Evolutionary conservation across 2,113 vertebrate species (phyloP).

Genomic region (Hassar affinis): DNA sequence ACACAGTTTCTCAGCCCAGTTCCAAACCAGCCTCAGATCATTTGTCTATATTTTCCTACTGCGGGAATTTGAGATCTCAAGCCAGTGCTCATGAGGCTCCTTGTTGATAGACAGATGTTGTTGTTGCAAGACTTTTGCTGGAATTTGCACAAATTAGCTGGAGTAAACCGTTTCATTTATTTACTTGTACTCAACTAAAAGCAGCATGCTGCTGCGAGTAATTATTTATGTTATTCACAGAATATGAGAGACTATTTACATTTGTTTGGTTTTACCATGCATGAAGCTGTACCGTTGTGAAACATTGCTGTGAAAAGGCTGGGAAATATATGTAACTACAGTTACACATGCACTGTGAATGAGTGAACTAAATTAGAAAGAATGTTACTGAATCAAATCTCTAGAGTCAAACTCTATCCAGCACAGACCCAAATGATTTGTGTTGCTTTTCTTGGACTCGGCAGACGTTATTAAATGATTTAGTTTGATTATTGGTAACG

Average conservation of each 20-base stretch:
- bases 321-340: slow-evolving; percentile 4
- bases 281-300: background rate
- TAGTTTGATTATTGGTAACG: slow-evolving; percentile 65
- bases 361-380: slow-evolving; percentile 26
- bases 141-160: slow-evolving; percentile 19
- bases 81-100: background rate
- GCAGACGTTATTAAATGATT: slow-evolving; percentile 53
- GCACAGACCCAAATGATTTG: slow-evolving; percentile 55
- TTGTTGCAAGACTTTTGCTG: background rate
- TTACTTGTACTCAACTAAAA: background rate
- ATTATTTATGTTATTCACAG: slow-evolving; percentile 3
- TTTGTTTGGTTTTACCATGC: background rate
- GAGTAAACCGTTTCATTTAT: background rate
- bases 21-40: background rate
- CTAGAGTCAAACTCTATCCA: slow-evolving; percentile 55
- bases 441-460: slow-evolving; percentile 66
- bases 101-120: slow-evolving; percentile 16
- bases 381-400: slow-evolving; percentile 41
- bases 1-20: background rate
- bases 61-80: slow-evolving; percentile 9
- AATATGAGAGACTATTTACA: background rate
- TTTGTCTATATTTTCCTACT: slow-evolving; percentile 25
- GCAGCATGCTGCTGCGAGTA: background rate
- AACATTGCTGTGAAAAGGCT: background rate
- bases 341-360: slow-evolving; percentile 24